These are phyloP conservation scores for Xanthia icteritia DNA, from an alignment of 2,888 invertebrate species.

Conservation along the genomic window DNA sequence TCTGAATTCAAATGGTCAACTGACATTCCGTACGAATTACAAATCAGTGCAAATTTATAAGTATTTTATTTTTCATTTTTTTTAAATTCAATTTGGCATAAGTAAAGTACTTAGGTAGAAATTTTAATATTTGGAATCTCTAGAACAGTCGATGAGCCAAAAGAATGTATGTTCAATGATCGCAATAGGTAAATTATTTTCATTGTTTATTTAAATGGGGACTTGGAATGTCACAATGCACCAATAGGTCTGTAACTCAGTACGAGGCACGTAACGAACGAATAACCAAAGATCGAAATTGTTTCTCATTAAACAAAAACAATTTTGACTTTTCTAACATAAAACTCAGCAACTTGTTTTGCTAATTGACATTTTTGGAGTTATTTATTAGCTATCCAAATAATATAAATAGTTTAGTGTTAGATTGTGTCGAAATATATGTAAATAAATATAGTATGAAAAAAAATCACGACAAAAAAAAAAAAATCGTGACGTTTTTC, in stretches of 20 bases:
- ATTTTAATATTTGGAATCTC: background rate
- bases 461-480: too few relatives aligned
- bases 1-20: background rate
- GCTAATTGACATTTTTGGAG: too few relatives aligned
- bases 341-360: background rate
- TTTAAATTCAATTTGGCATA: background rate
- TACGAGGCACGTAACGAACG: slow-evolving; percentile 27
- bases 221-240: slow-evolving; percentile 38
- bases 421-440: too few relatives aligned
- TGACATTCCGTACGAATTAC: background rate
- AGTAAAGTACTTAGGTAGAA: background rate
- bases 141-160: slow-evolving; percentile 3
- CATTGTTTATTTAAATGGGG: slow-evolving; percentile 47
- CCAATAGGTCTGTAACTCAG: background rate
- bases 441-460: too few relatives aligned
- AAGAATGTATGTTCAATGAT: background rate
- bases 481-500: too few relatives aligned
- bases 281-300: background rate
- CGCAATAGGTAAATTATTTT: slow-evolving; percentile 48
- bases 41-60: background rate
- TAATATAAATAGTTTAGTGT: too few relatives aligned
- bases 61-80: background rate
- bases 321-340: background rate
- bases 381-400: too few relatives aligned
- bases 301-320: slow-evolving; percentile 8